phyloP scores from a whole-genome alignment of 2,888 invertebrate species.

The Lutraria lutraria region DNA sequence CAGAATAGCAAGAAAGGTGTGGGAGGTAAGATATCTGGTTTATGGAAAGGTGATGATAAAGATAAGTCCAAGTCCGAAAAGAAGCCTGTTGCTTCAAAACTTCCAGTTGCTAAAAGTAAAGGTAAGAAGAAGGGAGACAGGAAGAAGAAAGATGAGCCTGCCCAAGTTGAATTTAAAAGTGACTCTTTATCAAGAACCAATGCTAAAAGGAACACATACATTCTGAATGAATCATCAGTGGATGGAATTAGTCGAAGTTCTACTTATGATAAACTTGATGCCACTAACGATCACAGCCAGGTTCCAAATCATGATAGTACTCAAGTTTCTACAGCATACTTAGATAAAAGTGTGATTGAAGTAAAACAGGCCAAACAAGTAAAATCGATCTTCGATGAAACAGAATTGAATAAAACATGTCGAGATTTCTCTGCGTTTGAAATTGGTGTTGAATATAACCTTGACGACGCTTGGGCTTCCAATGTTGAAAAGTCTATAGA shows the following conservation, averaged over 20 bases:
- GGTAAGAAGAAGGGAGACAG: slow-evolving; percentile 49
- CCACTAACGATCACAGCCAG: slow-evolving; percentile 71
- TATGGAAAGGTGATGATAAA: slow-evolving; percentile 91
- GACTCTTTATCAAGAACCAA: slow-evolving; percentile 54
- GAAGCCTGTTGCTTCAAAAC: slow-evolving; percentile 68
- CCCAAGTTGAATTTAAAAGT: slow-evolving; percentile 33
- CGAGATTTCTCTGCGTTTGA: slow-evolving; percentile 59
- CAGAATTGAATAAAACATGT: slow-evolving; percentile 58
- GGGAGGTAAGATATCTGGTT: slow-evolving; percentile 92
- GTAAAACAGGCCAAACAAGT: neutral
- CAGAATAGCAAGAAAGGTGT: slow-evolving; percentile 78
- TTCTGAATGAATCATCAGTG: slow-evolving; percentile 60
- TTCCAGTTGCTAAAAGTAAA: slow-evolving; percentile 73
- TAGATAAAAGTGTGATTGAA: slow-evolving; percentile 13
- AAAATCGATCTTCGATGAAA: slow-evolving; percentile 39
- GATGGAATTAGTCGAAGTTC: slow-evolving; percentile 84
- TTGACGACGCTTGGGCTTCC: slow-evolving; percentile 68
- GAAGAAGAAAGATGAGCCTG: slow-evolving; percentile 21
- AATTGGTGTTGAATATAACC: slow-evolving; percentile 64
- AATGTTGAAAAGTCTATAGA: slow-evolving; percentile 67
- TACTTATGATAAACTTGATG: slow-evolving; percentile 86
- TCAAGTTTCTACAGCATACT: slow-evolving; percentile 9
- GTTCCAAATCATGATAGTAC: slow-evolving; percentile 67
- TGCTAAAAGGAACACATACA: slow-evolving; percentile 64
- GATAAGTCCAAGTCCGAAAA: slow-evolving; percentile 53